Evolutionary conservation across 2,113 vertebrate genomes (phyloP).

Genomic region (Pipa parva): DNA sequence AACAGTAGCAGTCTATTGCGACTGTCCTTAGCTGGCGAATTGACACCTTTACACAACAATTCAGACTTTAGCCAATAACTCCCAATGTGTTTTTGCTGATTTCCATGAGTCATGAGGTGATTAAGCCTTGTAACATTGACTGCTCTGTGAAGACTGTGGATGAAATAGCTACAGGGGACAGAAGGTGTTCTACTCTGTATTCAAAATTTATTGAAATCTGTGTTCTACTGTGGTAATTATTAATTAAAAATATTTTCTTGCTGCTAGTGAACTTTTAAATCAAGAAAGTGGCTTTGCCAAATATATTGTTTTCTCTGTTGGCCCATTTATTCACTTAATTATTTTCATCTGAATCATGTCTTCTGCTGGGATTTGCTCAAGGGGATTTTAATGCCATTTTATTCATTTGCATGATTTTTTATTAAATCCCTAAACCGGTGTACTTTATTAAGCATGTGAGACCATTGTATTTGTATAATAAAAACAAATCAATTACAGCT

Average conservation of each 20-base stretch:
- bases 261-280: conserved; percentile 26
- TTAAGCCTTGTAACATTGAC: no score
- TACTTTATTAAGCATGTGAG: conserved; percentile 3
- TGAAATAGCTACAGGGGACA: no score
- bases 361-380: conserved; percentile 1
- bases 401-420: conserved; percentile 7
- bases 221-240: conserved; percentile 25
- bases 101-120: no score
- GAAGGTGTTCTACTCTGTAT: no score
- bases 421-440: conserved; percentile 2
- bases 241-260: conserved; percentile 29
- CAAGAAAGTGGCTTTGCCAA: conserved; percentile 4
- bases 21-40: no score
- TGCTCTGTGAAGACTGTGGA: no score
- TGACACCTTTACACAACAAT: no score
- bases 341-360: conserved; percentile 28
- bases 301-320: conserved; percentile 16
- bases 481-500: background rate
- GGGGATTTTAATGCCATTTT: conserved; percentile 4
- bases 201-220: conserved; percentile 35
- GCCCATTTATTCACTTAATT: conserved; percentile 32
- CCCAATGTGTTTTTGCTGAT: no score
- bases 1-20: no score
- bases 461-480: conserved; percentile 3
- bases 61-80: no score